Evolutionary conservation across 1,140 invertebrate genomes (phyloP).

Genomic region (Xylocopa sonorina): DNA sequence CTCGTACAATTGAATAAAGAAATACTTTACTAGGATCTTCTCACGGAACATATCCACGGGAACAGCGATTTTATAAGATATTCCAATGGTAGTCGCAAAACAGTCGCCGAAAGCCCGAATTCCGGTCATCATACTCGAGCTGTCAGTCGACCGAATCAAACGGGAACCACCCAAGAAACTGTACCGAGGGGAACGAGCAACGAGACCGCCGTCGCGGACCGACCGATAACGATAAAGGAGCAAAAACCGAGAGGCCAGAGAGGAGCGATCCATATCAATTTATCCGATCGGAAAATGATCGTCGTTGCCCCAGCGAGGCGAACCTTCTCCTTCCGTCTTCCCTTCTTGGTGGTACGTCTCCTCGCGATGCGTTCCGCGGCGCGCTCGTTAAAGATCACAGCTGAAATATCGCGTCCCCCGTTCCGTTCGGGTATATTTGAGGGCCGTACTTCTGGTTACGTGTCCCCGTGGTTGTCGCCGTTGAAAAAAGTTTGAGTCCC

Average conservation of each 20-base stretch:
- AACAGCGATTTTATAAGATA: too few species aligned
- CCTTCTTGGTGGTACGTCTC: not conserved
- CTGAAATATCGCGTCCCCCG: conserved; percentile 44
- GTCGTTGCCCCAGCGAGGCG: not conserved
- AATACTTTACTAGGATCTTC: too few species aligned
- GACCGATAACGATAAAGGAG: not conserved
- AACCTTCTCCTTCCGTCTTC: not conserved
- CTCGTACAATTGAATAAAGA: too few species aligned
- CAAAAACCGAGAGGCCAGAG: not conserved
- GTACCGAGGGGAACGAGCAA: not conserved
- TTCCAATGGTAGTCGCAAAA: too few species aligned
- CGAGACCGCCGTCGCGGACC: not conserved
- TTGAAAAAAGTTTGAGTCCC: conserved; percentile 63
- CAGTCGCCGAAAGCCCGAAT: too few species aligned
- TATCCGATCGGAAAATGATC: conserved; percentile 34
- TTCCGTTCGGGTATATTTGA: conserved; percentile 40
- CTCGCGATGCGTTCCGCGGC: not conserved
- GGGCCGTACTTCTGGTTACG: conserved; percentile 54
- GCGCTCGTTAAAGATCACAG: conserved; percentile 47
- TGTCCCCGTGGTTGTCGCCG: conserved; percentile 55
- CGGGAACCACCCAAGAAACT: not conserved
- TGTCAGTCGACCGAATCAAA: too few species aligned
- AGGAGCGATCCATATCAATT: conserved; percentile 28
- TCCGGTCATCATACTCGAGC: too few species aligned
- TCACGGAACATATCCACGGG: too few species aligned